Evolutionary conservation across 2,113 vertebrate species (phyloP).

Genomic region (Lampris incognitus): DNA sequence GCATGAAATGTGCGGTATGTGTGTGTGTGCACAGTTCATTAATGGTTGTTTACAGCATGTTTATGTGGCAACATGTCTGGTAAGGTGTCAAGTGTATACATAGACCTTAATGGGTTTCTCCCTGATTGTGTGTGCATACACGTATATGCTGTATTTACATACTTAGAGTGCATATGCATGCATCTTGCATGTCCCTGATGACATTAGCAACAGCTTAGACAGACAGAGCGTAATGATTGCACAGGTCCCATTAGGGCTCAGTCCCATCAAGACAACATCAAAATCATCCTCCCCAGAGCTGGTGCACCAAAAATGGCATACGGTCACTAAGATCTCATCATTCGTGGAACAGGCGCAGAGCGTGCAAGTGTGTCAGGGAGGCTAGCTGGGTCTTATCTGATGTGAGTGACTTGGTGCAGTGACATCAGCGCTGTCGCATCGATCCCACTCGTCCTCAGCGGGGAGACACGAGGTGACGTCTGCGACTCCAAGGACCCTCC

Average conservation of each 20-base stretch:
- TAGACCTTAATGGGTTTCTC: too few species aligned
- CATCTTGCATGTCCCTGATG: not conserved
- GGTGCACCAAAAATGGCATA: not conserved
- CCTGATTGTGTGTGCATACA: too few species aligned
- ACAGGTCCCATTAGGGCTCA: not conserved
- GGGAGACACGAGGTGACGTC: not conserved
- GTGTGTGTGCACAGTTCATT: not conserved
- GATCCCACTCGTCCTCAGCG: not conserved
- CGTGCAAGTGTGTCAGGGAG: not conserved
- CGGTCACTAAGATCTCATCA: not conserved
- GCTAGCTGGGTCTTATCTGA: not conserved
- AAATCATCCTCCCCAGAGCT: not conserved
- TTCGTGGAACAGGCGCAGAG: not conserved
- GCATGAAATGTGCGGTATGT: not conserved
- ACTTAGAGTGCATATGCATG: not conserved
- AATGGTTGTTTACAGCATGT: not conserved
- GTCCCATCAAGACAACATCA: not conserved
- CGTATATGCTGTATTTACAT: not conserved
- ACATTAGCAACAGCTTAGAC: not conserved
- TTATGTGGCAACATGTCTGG: not conserved
- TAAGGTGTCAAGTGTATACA: not conserved
- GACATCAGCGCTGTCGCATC: constrained; percentile 9
- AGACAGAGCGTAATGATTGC: not conserved
- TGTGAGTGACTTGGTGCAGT: constrained; percentile 7
- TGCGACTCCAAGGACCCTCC: not conserved